Percentiles rank a stretch among this genome's conserved stretches.
These are phyloP conservation scores for Tricholaema leucomelas DNA, from an alignment of 2,113 vertebrate species.

Conservation along the genomic window DNA sequence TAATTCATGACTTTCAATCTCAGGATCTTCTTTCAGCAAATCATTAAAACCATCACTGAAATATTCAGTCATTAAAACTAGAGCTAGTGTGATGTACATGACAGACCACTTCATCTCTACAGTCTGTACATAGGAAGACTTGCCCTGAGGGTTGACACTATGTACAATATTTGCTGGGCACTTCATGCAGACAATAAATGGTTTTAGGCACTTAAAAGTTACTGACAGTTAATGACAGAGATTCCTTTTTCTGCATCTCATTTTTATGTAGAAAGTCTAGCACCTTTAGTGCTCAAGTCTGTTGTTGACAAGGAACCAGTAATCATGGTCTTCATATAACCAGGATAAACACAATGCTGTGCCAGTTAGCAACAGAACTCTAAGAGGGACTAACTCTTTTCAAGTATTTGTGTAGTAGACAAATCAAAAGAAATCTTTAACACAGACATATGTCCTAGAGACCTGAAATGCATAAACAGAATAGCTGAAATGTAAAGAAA, in stretches of 20 bases:
- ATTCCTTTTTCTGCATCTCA: neutral
- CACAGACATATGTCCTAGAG: neutral
- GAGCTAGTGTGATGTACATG: neutral
- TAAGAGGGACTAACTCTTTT: neutral
- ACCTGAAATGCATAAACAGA: neutral
- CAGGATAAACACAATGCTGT: neutral
- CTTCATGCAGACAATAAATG: neutral
- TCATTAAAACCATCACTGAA: slow-evolving; percentile 2
- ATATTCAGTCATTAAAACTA: neutral
- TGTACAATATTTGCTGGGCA: neutral
- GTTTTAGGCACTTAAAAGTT: neutral
- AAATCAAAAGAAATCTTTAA: neutral
- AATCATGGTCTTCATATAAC: neutral
- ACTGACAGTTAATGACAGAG: neutral
- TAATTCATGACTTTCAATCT: neutral
- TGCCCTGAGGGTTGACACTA: neutral
- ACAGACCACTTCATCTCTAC: neutral
- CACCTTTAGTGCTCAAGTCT: neutral
- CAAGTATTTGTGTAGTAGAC: neutral
- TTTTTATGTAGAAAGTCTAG: neutral
- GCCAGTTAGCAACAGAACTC: neutral
- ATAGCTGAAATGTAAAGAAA: neutral
- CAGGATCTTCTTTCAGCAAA: neutral
- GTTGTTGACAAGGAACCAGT: neutral
- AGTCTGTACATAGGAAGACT: neutral